phyloP scores from a whole-genome alignment of 1,140 invertebrate genomes.

The Trichomalopsis sarcophagae region DNA sequence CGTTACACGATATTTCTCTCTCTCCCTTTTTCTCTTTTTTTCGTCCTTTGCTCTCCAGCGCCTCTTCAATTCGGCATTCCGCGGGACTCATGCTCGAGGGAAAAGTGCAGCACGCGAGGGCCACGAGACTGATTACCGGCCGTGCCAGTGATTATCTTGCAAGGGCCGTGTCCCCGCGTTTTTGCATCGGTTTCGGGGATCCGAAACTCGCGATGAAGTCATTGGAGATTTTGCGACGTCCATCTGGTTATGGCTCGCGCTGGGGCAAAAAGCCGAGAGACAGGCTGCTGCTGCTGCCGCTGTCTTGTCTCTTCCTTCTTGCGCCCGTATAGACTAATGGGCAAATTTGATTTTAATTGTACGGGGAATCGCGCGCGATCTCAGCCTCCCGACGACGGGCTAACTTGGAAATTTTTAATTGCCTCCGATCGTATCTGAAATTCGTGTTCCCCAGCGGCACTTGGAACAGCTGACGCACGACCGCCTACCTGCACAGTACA shows the following conservation, averaged over 20 bases:
- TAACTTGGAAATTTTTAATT: no score
- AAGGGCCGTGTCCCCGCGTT: neutral
- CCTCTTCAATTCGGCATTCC: slow-evolving; percentile 23
- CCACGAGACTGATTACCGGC: slow-evolving; percentile 12
- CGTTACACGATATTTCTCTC: neutral
- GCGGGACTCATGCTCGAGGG: neutral
- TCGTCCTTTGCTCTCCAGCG: no score
- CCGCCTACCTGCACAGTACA: no score
- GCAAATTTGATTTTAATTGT: slow-evolving; percentile 44
- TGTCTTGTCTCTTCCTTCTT: no score
- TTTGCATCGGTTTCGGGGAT: no score
- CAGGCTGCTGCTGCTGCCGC: no score
- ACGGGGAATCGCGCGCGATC: no score
- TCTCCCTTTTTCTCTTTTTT: neutral
- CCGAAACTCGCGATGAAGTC: slow-evolving; percentile 32
- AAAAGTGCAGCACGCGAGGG: neutral
- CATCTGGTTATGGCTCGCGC: slow-evolving; percentile 11
- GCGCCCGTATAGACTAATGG: neutral
- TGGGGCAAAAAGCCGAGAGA: neutral
- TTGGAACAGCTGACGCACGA: no score
- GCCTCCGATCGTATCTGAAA: no score
- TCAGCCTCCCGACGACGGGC: no score
- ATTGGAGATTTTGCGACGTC: neutral
- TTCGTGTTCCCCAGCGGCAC: no score
- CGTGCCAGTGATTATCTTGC: slow-evolving; percentile 5